phyloP scores from a whole-genome alignment of 2,888 invertebrate genomes.

The Cyrtodaria siliqua region DNA sequence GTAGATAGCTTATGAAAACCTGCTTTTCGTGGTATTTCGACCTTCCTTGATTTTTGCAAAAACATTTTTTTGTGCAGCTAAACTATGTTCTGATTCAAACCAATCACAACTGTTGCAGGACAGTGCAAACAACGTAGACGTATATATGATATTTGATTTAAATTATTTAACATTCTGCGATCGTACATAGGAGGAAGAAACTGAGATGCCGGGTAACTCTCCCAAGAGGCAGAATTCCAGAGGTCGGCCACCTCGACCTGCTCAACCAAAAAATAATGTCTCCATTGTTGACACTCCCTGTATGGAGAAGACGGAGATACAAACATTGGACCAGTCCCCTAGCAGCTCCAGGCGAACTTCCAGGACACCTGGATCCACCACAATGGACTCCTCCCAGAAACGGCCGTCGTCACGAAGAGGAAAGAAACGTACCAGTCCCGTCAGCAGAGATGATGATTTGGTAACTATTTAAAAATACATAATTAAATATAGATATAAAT shows the following conservation, averaged over 20 bases:
- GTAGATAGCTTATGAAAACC: too few relatives aligned
- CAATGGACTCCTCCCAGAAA: neutral
- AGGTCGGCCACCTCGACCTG: conserved; percentile 17
- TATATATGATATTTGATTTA: too few relatives aligned
- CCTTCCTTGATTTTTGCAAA: too few relatives aligned
- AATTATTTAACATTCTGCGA: too few relatives aligned
- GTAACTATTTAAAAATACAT: too few relatives aligned
- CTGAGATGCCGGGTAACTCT: neutral
- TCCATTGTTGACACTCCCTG: neutral
- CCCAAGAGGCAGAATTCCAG: conserved; percentile 5
- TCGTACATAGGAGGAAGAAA: too few relatives aligned
- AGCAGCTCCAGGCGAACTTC: conserved; percentile 5
- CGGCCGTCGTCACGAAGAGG: conserved; percentile 25
- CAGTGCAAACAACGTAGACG: too few relatives aligned
- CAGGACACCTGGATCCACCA: conserved; percentile 23
- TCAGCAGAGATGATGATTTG: conserved; percentile 35
- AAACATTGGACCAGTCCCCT: conserved; percentile 31
- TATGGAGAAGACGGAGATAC: conserved; percentile 9
- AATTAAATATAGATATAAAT: too few relatives aligned
- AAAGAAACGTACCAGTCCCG: conserved; percentile 44
- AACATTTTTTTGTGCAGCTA: too few relatives aligned
- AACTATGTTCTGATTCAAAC: too few relatives aligned
- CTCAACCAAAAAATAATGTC: conserved; percentile 18
- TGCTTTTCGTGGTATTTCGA: too few relatives aligned
- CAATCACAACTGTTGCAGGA: too few relatives aligned